Conservation (phyloP, 2,113 vertebrate genomes). For the Actenoides hombroni region DNA sequence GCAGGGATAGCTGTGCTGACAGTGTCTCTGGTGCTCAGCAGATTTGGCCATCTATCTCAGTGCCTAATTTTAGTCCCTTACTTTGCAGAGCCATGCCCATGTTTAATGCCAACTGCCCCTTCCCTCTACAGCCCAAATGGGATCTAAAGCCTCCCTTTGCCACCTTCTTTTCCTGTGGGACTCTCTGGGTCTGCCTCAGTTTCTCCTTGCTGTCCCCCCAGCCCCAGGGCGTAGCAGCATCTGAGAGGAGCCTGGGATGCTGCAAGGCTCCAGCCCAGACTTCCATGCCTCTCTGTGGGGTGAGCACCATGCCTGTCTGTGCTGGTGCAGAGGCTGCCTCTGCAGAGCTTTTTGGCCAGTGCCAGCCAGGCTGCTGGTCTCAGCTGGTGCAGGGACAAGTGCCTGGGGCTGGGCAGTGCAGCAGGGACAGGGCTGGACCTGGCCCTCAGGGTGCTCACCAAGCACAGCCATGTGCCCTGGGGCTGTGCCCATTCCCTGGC, state of each 20-base stretch:
- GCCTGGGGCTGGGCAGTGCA: too few species aligned
- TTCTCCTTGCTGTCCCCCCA: background rate
- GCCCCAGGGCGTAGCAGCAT: background rate
- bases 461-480: too few species aligned
- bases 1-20: background rate
- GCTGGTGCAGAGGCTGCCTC: background rate
- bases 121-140: background rate
- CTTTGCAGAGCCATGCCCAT: fast-evolving
- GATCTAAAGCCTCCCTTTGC: background rate
- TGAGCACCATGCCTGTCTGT: background rate
- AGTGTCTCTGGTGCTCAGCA: background rate
- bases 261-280: background rate
- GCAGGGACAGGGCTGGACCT: background rate
- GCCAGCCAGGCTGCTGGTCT: fast-evolving
- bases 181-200: background rate
- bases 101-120: background rate
- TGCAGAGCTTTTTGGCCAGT: background rate
- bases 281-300: fast-evolving
- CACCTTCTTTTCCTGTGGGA: background rate
- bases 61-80: conserved; percentile 16
- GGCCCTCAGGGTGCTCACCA: background rate
- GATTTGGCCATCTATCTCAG: background rate
- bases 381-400: background rate
- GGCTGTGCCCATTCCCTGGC: background rate
- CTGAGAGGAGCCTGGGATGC: background rate